phyloP scores from a whole-genome alignment of 2,888 invertebrate genomes.

The Macrophya alboannulata region DNA sequence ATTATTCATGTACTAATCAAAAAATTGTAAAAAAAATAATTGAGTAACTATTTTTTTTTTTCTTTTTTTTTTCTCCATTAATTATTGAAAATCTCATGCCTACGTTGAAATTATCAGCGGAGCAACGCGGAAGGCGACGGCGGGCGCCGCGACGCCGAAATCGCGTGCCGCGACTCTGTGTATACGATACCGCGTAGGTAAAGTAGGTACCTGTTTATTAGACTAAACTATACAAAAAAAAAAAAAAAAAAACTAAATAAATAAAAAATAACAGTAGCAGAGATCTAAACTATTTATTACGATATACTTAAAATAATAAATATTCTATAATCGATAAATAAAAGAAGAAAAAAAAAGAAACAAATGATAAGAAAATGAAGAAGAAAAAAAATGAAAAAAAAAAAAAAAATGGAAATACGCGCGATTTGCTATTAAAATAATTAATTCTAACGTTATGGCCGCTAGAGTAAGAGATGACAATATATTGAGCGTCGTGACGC shows the following conservation, averaged over 20 bases:
- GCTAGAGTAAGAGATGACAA: conserved; percentile 75
- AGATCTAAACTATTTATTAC: conserved; percentile 73
- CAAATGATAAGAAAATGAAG: neutral
- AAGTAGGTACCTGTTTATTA: conserved; percentile 79
- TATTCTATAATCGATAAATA: neutral
- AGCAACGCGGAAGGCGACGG: conserved; percentile 75
- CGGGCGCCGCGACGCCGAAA: conserved; percentile 76
- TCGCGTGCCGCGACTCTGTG: conserved; percentile 77
- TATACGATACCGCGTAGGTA: conserved; percentile 80
- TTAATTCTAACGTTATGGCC: conserved; percentile 52
- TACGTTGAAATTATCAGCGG: conserved; percentile 71
- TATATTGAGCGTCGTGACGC: conserved; percentile 63
- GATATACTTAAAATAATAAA: conserved; percentile 61
- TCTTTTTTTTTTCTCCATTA: conserved; percentile 6
- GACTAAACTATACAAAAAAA: conserved; percentile 68
- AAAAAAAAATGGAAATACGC: conserved; percentile 50
- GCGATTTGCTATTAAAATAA: conserved; percentile 48
- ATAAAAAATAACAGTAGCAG: conserved; percentile 64
- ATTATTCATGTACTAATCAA: neutral
- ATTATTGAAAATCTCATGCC: neutral
- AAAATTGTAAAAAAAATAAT: conserved; percentile 30
- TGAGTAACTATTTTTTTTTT: conserved; percentile 42
- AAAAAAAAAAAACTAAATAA: conserved; percentile 60
- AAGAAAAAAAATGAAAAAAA: conserved; percentile 47
- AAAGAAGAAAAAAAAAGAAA: neutral